Conservation (phyloP, 2,888 invertebrate species). For the Dendrolimus houi region DNA sequence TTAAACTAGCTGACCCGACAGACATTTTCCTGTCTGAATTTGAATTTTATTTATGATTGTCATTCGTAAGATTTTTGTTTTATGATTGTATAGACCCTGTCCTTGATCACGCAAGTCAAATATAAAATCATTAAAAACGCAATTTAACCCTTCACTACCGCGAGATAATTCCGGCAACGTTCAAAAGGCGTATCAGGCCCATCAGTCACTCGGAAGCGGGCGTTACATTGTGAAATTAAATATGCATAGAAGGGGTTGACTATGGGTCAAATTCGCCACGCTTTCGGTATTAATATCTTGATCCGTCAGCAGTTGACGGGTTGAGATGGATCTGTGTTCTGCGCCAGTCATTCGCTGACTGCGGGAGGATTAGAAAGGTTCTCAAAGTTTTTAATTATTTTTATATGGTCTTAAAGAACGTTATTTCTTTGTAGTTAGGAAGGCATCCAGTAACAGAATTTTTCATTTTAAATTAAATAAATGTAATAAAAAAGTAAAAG, state of each 20-base stretch:
- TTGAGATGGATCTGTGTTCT: slow-evolving; percentile 69
- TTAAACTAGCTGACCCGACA: no score
- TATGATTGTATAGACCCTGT: no score
- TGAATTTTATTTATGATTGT: no score
- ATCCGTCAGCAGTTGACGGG: slow-evolving; percentile 71
- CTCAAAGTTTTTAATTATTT: slow-evolving; percentile 21
- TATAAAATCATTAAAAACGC: not conserved
- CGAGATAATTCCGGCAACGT: not conserved
- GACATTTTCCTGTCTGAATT: no score
- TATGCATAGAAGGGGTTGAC: slow-evolving; percentile 65
- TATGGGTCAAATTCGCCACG: slow-evolving; percentile 69
- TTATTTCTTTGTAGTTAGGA: no score
- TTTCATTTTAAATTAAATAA: no score
- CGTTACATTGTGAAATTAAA: slow-evolving; percentile 39
- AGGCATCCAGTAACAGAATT: no score
- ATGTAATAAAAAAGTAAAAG: no score
- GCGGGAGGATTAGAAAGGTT: slow-evolving; percentile 38
- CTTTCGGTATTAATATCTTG: slow-evolving; percentile 72
- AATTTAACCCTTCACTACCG: not conserved
- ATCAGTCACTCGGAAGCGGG: slow-evolving; percentile 48
- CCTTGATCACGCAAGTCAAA: slow-evolving; percentile 5
- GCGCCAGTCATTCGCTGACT: slow-evolving; percentile 27
- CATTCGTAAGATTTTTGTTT: no score
- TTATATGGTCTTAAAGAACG: no score
- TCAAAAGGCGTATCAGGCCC: slow-evolving; percentile 16